Conservation (phyloP, 1,140 invertebrate genomes). For the Triops longicaudatus region DNA sequence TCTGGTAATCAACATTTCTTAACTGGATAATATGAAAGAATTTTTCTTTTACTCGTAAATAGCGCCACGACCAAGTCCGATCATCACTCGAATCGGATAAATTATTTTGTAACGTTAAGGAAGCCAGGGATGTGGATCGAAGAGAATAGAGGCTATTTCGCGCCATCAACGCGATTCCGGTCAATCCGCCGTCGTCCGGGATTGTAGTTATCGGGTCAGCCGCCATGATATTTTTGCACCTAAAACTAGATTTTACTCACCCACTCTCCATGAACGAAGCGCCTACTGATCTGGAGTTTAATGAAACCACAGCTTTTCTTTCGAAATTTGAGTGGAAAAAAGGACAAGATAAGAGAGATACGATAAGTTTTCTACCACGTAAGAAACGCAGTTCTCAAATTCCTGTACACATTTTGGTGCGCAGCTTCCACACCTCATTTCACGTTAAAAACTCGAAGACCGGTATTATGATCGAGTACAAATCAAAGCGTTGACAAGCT, state of each 20-base stretch:
- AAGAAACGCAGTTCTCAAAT: not conserved
- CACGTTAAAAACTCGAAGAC: not conserved
- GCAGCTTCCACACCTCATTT: not conserved
- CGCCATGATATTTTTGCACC: not conserved
- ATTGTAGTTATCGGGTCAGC: not conserved
- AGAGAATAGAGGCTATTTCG: conserved; percentile 31
- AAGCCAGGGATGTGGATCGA: conserved; percentile 29
- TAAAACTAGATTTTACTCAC: not conserved
- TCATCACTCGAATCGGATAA: conserved; percentile 31
- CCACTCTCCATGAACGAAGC: not conserved
- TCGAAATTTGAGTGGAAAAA: not conserved
- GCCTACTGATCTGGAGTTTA: not conserved
- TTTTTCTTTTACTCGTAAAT: conserved; percentile 34
- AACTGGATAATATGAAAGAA: conserved; percentile 18
- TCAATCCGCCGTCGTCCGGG: conserved; percentile 27
- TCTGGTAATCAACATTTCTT: conserved; percentile 3
- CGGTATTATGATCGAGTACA: not conserved
- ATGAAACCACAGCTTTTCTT: not conserved
- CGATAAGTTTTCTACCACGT: not conserved
- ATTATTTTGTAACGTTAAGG: conserved; percentile 25
- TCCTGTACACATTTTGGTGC: not conserved
- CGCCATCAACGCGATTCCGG: conserved; percentile 36
- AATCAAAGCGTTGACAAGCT: not conserved
- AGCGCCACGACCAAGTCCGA: conserved; percentile 36
- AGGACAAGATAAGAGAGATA: not conserved